Conservation (phyloP, 2,888 invertebrate species). For the Xylocampa areola region DNA sequence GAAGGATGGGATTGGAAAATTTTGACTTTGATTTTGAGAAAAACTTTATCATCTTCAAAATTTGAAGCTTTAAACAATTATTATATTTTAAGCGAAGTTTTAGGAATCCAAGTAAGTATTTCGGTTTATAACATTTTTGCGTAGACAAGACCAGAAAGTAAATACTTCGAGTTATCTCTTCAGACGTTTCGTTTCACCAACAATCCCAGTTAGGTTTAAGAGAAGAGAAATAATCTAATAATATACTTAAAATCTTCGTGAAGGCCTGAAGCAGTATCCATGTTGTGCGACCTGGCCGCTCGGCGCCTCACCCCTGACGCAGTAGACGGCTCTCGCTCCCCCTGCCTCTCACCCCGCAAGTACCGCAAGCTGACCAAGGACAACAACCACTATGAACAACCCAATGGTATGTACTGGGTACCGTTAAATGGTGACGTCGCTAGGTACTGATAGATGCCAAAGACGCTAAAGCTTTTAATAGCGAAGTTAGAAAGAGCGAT, state of each 20-base stretch:
- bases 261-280: slow-evolving; percentile 95
- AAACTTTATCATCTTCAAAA: too few relatives aligned
- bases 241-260: neutral
- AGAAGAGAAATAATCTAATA: too few relatives aligned
- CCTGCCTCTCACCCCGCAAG: slow-evolving; percentile 91
- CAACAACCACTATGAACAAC: slow-evolving; percentile 87
- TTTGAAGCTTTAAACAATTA: too few relatives aligned
- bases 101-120: too few relatives aligned
- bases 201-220: too few relatives aligned
- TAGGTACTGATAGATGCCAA: neutral
- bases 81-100: too few relatives aligned
- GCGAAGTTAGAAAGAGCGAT: neutral
- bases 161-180: too few relatives aligned
- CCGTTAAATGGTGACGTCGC: slow-evolving; percentile 12
- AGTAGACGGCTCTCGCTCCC: slow-evolving; percentile 87
- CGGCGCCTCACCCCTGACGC: slow-evolving; percentile 92
- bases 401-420: slow-evolving; percentile 74
- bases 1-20: too few relatives aligned
- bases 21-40: too few relatives aligned
- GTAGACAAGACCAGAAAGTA: too few relatives aligned
- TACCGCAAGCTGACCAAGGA: slow-evolving; percentile 90
- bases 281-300: slow-evolving; percentile 95
- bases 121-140: too few relatives aligned
- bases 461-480: slow-evolving; percentile 10
- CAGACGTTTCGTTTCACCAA: too few relatives aligned